A percentile compares a stretch with the other conserved stretches of the same genome.
Conservation (phyloP, 2,797 vertebrate genomes). For the Bradypodion ventrale region DNA sequence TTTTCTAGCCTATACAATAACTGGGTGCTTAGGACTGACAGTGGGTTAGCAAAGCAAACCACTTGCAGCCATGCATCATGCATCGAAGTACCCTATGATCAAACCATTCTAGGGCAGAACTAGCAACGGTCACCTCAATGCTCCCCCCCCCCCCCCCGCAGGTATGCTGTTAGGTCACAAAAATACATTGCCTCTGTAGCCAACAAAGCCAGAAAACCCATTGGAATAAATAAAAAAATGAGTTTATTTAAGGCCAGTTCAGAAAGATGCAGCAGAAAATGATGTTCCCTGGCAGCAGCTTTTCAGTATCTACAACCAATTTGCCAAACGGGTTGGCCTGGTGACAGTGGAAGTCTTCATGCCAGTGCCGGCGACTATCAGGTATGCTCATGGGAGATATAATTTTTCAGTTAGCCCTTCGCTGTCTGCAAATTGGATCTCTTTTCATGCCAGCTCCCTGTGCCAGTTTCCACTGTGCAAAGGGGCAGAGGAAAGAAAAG, state of each 20-base stretch:
- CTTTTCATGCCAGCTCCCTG: no score
- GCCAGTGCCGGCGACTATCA: background rate
- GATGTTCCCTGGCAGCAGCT: background rate
- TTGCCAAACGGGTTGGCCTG: background rate
- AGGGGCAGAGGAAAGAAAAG: background rate
- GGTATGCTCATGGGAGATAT: background rate
- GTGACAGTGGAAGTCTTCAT: background rate
- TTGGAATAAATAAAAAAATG: background rate
- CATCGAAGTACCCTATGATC: background rate
- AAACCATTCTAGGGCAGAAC: background rate
- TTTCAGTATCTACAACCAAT: background rate
- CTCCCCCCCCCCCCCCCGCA: no score
- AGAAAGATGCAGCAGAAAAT: background rate
- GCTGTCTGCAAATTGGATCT: background rate
- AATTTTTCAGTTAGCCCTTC: background rate
- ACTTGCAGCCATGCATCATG: background rate
- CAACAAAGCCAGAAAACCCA: background rate
- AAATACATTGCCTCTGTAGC: background rate
- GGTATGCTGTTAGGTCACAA: background rate
- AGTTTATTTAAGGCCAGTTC: background rate
- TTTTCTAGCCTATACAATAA: background rate
- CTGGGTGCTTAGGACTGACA: background rate
- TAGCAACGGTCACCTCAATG: background rate
- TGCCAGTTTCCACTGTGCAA: background rate
- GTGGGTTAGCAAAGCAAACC: background rate